These are phyloP conservation scores for Brachionus rotundiformis DNA, from an alignment of 1,140 invertebrate genomes.

Conservation along the genomic window DNA sequence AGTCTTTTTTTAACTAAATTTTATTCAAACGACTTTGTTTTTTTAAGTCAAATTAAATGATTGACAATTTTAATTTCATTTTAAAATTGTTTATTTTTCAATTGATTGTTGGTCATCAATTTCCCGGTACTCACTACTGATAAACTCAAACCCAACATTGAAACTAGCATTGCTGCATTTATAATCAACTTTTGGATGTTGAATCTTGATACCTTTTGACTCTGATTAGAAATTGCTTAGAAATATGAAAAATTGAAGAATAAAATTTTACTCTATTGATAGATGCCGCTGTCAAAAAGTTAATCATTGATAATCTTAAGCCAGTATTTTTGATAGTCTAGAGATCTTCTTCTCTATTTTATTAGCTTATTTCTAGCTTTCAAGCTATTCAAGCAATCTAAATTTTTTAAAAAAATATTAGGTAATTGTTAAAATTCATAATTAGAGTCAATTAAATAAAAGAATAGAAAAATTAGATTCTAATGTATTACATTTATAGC, in stretches of 20 bases:
- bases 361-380: background rate
- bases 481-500: background rate
- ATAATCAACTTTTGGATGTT: slow-evolving; percentile 19
- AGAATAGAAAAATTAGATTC: too few species aligned
- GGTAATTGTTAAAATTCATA: background rate
- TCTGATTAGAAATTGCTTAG: background rate
- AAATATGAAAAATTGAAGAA: background rate
- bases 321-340: background rate
- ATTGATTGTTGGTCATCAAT: slow-evolving; percentile 26
- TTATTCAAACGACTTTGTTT: background rate
- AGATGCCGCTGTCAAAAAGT: background rate
- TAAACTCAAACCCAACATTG: background rate
- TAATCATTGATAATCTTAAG: background rate
- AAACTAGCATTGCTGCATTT: slow-evolving; percentile 25
- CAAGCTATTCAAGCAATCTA: too few species aligned
- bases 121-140: slow-evolving; percentile 28
- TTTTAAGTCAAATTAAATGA: background rate
- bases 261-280: background rate
- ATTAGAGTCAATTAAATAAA: background rate
- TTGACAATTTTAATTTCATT: background rate
- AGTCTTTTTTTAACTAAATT: background rate
- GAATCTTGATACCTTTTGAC: background rate
- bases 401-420: background rate
- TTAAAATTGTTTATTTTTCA: slow-evolving; percentile 11
- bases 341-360: background rate